Evolutionary conservation across 35 echinoderm and acorn worm genomes (phyloP), one percentile per base, ranked within the genome.

Genomic region (Ophiothrix spiculata): DNA sequence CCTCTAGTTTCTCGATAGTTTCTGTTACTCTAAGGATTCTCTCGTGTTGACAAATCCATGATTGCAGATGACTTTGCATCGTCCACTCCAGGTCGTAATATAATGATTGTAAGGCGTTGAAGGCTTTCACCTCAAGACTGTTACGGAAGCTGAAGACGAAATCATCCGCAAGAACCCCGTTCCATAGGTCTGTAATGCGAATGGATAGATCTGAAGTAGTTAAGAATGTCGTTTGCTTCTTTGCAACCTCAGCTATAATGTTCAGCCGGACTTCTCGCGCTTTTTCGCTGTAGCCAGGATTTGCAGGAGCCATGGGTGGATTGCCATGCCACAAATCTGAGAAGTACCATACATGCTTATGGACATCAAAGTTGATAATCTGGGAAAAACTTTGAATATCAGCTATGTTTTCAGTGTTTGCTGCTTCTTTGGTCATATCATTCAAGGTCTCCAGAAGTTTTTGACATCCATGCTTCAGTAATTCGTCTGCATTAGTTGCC

Each of bases 101-200:
- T 29, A 1, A 1, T 31, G 31, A 33, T 4, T 37, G 19, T 45
- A 77, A 16, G 14, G 31, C 39, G 73, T 4, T 79, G 41, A 35
- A 87, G 21, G 38, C 12, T 25, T 37, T 29, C 29, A 87, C 34
- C 40, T 87, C 74, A 0, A 35, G 34, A 4, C 37, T 79, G 39
- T 80, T 87, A 10, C 0, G 0, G 77, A 81, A 88, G 36, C 35
- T 88, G 38, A 80, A 81, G 0, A 36, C n/a, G n/a, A 88, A 88
- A 36, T 88, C 64, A 25, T 88, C 78, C 31, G 1, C 33, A 17
- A 19, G n/a, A 0, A 88, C 79, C 0, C 40, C 87, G 15, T 88
- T 36, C 87, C 77, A 81, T 6, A 88, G 37, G 40, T 80, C 1
- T 37, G 0, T 1, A 32, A 81, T 21, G 10, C 33, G 33, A 39